These are phyloP conservation scores for Colaptes auratus DNA, from an alignment of 2,113 vertebrate genomes.

Conservation along the genomic window DNA sequence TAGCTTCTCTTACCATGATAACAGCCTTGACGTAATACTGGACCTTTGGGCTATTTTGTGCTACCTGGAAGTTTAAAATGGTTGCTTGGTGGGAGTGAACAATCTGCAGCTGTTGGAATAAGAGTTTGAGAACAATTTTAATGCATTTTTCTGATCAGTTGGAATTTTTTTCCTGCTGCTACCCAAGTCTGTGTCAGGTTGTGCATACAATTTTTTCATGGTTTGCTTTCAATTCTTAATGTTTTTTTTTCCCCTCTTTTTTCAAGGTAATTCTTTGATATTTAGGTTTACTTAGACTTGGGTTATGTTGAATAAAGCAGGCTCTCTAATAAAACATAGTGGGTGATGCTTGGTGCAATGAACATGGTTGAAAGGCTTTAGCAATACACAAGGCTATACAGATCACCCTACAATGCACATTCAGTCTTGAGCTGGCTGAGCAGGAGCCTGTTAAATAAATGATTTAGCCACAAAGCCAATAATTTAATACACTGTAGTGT, in stretches of 20 bases:
- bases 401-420: background rate
- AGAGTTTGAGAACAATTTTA: background rate
- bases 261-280: background rate
- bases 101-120: background rate
- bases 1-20: background rate
- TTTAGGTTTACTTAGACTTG: background rate
- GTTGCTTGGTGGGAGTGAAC: background rate
- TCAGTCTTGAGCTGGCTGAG: background rate
- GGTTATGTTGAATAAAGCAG: background rate
- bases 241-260: background rate
- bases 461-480: background rate
- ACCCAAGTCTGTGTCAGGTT: background rate
- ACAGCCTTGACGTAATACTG: background rate
- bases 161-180: background rate
- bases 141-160: background rate
- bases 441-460: background rate
- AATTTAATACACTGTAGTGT: background rate
- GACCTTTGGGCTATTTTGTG: background rate
- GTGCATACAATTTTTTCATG: background rate
- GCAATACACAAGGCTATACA: background rate
- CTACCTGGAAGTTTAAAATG: background rate
- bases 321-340: background rate
- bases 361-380: background rate
- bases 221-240: background rate
- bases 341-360: background rate